Conservation (phyloP, 2,797 vertebrate species). For the Cuniculus paca region DNA sequence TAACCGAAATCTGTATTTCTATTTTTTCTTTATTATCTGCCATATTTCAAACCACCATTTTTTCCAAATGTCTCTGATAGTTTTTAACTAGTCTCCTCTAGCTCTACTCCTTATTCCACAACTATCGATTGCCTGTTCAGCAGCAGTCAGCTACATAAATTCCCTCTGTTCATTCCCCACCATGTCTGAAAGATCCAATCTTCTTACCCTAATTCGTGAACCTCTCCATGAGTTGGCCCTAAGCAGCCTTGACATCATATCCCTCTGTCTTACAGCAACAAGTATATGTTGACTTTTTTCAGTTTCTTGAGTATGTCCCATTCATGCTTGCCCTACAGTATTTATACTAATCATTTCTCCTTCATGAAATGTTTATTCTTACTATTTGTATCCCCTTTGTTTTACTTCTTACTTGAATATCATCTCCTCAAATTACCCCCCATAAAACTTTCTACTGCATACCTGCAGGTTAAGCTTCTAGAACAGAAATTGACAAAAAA, state of each 20-base stretch:
- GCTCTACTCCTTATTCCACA: background rate
- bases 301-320: background rate
- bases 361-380: background rate
- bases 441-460: background rate
- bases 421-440: background rate
- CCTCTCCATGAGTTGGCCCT: background rate
- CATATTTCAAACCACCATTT: background rate
- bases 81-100: background rate
- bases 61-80: background rate
- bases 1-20: background rate
- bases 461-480: background rate
- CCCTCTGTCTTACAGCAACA: background rate
- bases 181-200: background rate
- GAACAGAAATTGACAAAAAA: background rate
- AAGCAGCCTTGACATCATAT: background rate
- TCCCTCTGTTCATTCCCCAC: background rate
- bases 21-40: background rate
- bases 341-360: background rate
- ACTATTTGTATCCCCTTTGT: background rate
- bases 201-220: background rate
- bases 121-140: background rate
- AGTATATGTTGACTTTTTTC: background rate
- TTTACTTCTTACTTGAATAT: background rate
- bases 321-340: background rate
- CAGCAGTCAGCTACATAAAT: background rate